Base-by-base conservation (phyloP, 2,113 vertebrate species). In the Riparia riparia region DNA sequence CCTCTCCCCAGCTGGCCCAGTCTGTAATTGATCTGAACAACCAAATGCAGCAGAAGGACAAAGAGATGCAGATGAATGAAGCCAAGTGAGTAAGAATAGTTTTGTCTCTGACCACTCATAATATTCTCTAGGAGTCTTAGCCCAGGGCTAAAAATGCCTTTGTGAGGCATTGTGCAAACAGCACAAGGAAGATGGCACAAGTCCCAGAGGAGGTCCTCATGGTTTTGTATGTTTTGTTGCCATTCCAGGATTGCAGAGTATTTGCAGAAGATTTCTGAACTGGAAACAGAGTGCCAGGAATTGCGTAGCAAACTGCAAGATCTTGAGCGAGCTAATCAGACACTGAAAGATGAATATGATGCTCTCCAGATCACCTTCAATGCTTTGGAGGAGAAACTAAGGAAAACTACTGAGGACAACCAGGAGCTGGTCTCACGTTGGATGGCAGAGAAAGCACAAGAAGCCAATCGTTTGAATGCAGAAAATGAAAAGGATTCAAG, bases 391-490 rank as follows among this genome's bases (percentile, higher is more conserved):
- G 99, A 99, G 96, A 99, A 99, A 61, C 98, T 99, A 60, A 98
- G 99, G 86, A 99, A 98, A 66, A 99, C 99, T 26, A 98, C 98
- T 0, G 99, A 99, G 72, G 99, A 99, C 96, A 99, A 99, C 98
- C 99, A 99, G 98, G 99, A 99, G 96, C 98, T 99, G 76, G 99
- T 99, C 73, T 98, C 99, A 0, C 98, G 99, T 18, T 99, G 99
- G 99, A 99, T 99, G 99, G 99, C 99, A 0, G 99, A 99, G 98
- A 99, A 99, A 71, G 99, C 99, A 25, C 99, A 99, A 97, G 99
- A 99, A 96, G 99, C 99, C 77, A 99, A 99, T 97, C 97, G 98
- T 47, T 98, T 99, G 24, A 99, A 99, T 47, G 99, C 99, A 0
- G 99, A 99, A 97, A 99, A 99, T 45, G 99, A 99, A 94, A 99